These are phyloP conservation scores for Panthera leo DNA, from an alignment of 2,113 vertebrate genomes.

Conservation along the genomic window DNA sequence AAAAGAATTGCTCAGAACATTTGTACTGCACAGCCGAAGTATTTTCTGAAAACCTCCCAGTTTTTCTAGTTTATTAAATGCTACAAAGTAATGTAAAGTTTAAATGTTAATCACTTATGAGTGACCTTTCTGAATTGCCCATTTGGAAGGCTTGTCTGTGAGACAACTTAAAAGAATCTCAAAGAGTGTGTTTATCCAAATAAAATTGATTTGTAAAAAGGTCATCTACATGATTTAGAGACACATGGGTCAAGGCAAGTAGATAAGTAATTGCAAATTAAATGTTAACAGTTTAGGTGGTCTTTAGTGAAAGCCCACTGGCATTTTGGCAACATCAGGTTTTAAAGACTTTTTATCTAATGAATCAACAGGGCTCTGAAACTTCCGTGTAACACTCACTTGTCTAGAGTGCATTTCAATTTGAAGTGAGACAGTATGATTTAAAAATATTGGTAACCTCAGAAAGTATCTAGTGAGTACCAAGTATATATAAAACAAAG, in stretches of 20 bases:
- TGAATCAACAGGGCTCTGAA: neutral
- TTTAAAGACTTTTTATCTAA: slow-evolving; percentile 30
- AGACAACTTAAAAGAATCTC: slow-evolving; percentile 65
- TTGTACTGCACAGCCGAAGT: neutral
- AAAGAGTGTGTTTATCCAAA: slow-evolving; percentile 56
- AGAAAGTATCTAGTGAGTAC: neutral
- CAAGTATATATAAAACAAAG: slow-evolving; percentile 14
- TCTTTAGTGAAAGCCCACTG: neutral
- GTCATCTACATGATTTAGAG: slow-evolving; percentile 65
- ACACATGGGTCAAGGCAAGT: neutral
- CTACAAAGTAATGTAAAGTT: slow-evolving; percentile 47
- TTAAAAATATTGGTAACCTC: neutral
- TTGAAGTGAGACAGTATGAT: neutral
- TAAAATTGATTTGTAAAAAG: slow-evolving; percentile 72
- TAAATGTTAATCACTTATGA: slow-evolving; percentile 78
- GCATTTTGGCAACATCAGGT: neutral
- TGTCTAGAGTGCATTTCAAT: neutral
- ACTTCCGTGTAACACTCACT: neutral
- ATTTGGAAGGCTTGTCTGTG: slow-evolving; percentile 75
- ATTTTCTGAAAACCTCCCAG: neutral
- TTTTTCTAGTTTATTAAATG: slow-evolving; percentile 37
- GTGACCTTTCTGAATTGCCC: slow-evolving; percentile 78
- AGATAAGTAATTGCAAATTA: slow-evolving; percentile 52
- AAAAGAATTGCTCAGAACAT: neutral
- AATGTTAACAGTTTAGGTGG: slow-evolving; percentile 23